These are phyloP conservation scores for Benthosema pterotum DNA, from an alignment of 2,797 vertebrate species.

Conservation along the genomic window DNA sequence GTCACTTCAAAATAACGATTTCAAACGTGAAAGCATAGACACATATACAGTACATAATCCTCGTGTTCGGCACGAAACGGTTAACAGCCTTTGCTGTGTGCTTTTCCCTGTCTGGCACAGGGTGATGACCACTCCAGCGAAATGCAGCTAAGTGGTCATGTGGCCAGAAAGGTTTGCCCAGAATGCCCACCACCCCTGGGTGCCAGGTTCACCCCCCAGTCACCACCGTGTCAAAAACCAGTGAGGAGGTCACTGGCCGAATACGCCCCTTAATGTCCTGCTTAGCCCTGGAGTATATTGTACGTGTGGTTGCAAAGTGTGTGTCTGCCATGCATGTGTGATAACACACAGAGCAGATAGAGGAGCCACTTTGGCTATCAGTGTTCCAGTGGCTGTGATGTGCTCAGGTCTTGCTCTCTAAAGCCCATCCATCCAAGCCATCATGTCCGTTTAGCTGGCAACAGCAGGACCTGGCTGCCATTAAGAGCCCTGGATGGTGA, in stretches of 20 bases:
- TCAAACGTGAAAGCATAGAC: too few relatives aligned
- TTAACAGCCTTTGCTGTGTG: too few relatives aligned
- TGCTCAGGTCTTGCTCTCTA: conserved; percentile 4
- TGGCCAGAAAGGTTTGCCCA: too few relatives aligned
- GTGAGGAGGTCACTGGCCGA: neutral
- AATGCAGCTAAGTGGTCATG: too few relatives aligned
- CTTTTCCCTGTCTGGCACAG: too few relatives aligned
- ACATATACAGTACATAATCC: too few relatives aligned
- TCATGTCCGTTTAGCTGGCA: neutral
- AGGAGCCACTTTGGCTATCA: conserved; percentile 26
- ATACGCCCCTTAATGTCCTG: neutral
- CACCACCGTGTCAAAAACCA: conserved; percentile 2
- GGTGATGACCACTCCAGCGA: too few relatives aligned
- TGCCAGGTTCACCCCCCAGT: conserved; percentile 23
- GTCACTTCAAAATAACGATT: too few relatives aligned
- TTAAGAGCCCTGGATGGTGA: neutral
- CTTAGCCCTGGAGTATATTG: conserved; percentile 11
- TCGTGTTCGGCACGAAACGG: too few relatives aligned
- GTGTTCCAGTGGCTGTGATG: conserved; percentile 14
- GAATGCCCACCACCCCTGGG: too few relatives aligned
- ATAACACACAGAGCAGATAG: conserved; percentile 32
- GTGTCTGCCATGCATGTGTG: conserved; percentile 42
- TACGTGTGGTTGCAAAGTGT: conserved; percentile 12
- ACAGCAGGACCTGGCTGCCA: neutral
- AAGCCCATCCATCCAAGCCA: neutral